phyloP scores from a whole-genome alignment of 2,113 vertebrate genomes.

The Apodemus sylvaticus region DNA sequence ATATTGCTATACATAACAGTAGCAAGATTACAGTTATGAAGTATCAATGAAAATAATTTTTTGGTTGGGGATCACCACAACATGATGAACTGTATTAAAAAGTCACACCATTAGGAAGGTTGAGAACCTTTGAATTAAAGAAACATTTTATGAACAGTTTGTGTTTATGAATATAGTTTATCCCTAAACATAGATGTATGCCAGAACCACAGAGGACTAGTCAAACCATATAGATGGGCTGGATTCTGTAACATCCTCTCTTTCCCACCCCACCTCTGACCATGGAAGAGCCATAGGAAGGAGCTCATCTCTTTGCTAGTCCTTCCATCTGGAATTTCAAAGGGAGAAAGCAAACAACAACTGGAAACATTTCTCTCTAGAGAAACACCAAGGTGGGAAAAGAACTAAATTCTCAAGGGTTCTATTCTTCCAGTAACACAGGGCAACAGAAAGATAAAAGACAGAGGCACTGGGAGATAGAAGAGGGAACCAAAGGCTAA shows the following conservation, averaged over 20 bases:
- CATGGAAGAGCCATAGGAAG: not conserved
- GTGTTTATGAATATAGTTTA: not conserved
- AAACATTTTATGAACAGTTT: not conserved
- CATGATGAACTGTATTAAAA: not conserved
- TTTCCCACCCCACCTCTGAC: not conserved
- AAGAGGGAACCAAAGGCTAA: no score
- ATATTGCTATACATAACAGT: not conserved
- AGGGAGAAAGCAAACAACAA: not conserved
- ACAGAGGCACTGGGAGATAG: no score
- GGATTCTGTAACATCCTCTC: not conserved
- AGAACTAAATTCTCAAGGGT: not conserved
- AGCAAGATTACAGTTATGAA: not conserved
- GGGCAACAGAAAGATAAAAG: not conserved
- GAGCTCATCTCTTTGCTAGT: not conserved
- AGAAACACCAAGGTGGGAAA: not conserved
- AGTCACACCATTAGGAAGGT: not conserved
- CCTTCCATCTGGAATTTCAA: not conserved
- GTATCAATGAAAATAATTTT: not conserved
- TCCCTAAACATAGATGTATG: not conserved
- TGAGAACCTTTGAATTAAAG: not conserved
- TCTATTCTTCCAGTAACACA: not conserved
- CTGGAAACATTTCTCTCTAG: not conserved
- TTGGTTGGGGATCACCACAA: not conserved
- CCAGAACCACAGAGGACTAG: not conserved
- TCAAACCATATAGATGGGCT: fast-evolving